Percentiles rank a stretch among this genome's conserved stretches.
Evolutionary conservation across 2,888 invertebrate species (phyloP).

Genomic region (Coleophora flavipennella): DNA sequence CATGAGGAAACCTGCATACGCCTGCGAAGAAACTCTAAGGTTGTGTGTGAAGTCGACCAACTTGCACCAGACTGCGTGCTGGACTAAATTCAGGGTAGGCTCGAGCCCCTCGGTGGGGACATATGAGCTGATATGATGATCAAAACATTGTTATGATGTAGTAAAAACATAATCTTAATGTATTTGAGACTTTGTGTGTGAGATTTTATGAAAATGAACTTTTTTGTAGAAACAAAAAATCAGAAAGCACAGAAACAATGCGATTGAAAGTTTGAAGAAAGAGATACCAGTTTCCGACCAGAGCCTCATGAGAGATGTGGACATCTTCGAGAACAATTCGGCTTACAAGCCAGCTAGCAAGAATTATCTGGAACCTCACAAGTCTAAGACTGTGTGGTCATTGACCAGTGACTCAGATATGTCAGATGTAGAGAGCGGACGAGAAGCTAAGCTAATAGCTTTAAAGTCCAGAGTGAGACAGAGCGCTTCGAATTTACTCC

Average conservation of each 20-base stretch:
- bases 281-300: conserved; percentile 59
- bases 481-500: conserved; percentile 75
- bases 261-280: conserved; percentile 57
- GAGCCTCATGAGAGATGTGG: conserved; percentile 56
- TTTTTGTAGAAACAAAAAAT: conserved; percentile 59
- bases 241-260: conserved; percentile 61
- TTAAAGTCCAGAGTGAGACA: conserved; percentile 77
- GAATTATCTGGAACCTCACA: conserved; percentile 46
- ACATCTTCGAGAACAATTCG: conserved; percentile 48
- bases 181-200: no score
- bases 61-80: no score
- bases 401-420: conserved; percentile 79
- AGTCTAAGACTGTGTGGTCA: conserved; percentile 38
- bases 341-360: conserved; percentile 52
- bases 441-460: conserved; percentile 59
- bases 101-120: no score
- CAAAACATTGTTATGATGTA: no score
- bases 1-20: no score
- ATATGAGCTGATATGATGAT: no score
- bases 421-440: conserved; percentile 74
- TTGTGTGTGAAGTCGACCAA: no score
- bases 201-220: no score
- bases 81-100: no score
- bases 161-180: no score
- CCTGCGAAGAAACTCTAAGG: no score